Percentiles rank a stretch among this genome's conserved stretches.
These are phyloP conservation scores for Bombus consobrinus DNA, from an alignment of 1,140 invertebrate genomes.

Conservation along the genomic window DNA sequence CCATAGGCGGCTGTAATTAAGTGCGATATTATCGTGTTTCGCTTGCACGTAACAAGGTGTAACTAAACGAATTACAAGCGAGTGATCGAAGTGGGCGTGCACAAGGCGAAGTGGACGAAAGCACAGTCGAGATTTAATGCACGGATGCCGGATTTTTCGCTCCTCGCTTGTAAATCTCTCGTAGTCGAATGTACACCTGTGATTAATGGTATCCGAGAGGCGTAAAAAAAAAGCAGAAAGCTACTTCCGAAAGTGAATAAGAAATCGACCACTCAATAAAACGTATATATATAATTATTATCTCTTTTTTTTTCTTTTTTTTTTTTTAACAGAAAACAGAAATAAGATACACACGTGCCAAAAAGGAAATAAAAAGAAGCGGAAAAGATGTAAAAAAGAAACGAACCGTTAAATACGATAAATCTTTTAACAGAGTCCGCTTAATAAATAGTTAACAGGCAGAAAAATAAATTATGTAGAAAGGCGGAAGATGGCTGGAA, in stretches of 20 bases:
- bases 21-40: background rate
- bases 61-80: constrained; percentile 28
- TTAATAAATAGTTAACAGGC: background rate
- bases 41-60: background rate
- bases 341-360: background rate
- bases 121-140: background rate
- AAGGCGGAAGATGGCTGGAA: background rate
- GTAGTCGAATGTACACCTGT: background rate
- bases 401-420: constrained; percentile 21
- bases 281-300: too few species aligned
- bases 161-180: background rate
- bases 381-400: too few species aligned
- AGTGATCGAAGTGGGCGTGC: background rate
- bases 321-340: background rate
- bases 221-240: too few species aligned
- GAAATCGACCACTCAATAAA: background rate
- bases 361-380: background rate
- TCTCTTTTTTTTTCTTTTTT: too few species aligned
- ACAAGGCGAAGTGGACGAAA: background rate
- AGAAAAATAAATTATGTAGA: background rate
- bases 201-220: background rate
- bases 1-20: background rate
- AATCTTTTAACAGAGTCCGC: background rate
- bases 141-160: background rate
- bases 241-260: background rate